A percentile compares a stretch with the other conserved stretches of the same genome.
Evolutionary conservation across 35 echinoderm and acorn worm species (phyloP).

Genomic region (Nesometra sesokonis): DNA sequence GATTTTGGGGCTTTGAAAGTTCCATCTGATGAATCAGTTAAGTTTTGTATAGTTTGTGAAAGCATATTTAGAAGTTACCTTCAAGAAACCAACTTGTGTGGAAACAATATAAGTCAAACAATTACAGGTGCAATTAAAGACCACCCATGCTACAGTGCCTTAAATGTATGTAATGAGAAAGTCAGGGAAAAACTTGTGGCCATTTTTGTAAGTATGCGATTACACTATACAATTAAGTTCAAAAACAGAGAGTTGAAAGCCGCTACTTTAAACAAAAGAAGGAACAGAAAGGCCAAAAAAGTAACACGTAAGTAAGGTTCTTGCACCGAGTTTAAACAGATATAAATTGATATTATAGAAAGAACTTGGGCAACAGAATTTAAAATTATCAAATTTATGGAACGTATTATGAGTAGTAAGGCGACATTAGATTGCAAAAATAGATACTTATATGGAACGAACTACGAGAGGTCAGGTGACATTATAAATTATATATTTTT

Average conservation of each 20-base stretch:
- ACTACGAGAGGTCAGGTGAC: too few relatives aligned
- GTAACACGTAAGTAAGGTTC: not conserved
- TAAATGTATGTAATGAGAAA: conserved; percentile 37
- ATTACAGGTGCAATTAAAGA: not conserved
- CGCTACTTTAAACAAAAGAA: conserved; percentile 19
- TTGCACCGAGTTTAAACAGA: too few relatives aligned
- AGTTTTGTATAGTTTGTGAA: not conserved
- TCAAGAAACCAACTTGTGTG: not conserved
- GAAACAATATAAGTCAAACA: not conserved
- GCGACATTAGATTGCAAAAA: too few relatives aligned
- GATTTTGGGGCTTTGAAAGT: not conserved
- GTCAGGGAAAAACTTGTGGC: conserved; percentile 16
- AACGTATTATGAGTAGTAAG: too few relatives aligned
- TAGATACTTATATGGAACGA: too few relatives aligned
- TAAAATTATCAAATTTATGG: too few relatives aligned
- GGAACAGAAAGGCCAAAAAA: not conserved
- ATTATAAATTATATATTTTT: too few relatives aligned
- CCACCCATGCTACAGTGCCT: too few relatives aligned
- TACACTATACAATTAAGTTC: conserved; percentile 42
- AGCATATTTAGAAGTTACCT: not conserved
- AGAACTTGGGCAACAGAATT: too few relatives aligned
- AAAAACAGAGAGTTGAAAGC: conserved; percentile 28
- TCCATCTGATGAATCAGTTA: not conserved
- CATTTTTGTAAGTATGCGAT: conserved; percentile 38
- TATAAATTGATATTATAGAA: too few relatives aligned